Base-by-base conservation (phyloP, 2,113 vertebrate species). In the Cyprinodon tularosa region DNA sequence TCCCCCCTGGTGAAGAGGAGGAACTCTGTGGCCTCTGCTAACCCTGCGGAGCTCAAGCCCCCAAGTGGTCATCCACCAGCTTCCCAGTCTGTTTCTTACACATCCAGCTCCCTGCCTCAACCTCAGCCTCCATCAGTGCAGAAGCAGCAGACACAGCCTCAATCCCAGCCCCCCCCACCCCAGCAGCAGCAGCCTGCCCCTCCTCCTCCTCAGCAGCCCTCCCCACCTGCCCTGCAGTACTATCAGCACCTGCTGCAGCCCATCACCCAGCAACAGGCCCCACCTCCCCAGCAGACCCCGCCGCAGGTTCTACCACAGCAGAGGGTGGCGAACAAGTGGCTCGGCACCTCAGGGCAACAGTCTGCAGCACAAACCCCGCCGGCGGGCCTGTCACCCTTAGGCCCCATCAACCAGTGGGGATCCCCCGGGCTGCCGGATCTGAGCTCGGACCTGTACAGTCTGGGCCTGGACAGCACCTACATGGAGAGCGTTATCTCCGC, bases 401-500 rank as follows among this genome's bases (percentile, higher is more conserved):
- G 94, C 42, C 96, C 96, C 76, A 92, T 99, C 38, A 94, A 93
- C 71, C 97, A 99, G 73, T 99, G 97, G 97, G 93, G 93, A 73
- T 94, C 93, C 48, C 95, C 96, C 10, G 96, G 94, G 14, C 93
- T 97, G 64, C 94, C 96, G 0, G 97, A 98, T 86, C 93, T 99
- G 78, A 99, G 97, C 93, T 97, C 98, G 0, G 97, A 99, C 86
- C 91, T 99, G 78, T 99, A 99, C 92, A 99, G 97, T 80, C 90
- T 99, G 92, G 98, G 98, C 65, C 94, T 99, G 67, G 98, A 98
- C 84, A 98, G 97, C 94, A 98, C 95, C 88, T 98, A 98, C 87
- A 98, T 99, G 97, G 98, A 99, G 94, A 98, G 96, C 13, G 90
- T 99, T 89, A 95, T 99, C 96, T 96, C 97, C 0, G 98, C 99